Base-by-base conservation (phyloP, 2,888 invertebrate species). In the Dicroscelio sp. region DNA sequence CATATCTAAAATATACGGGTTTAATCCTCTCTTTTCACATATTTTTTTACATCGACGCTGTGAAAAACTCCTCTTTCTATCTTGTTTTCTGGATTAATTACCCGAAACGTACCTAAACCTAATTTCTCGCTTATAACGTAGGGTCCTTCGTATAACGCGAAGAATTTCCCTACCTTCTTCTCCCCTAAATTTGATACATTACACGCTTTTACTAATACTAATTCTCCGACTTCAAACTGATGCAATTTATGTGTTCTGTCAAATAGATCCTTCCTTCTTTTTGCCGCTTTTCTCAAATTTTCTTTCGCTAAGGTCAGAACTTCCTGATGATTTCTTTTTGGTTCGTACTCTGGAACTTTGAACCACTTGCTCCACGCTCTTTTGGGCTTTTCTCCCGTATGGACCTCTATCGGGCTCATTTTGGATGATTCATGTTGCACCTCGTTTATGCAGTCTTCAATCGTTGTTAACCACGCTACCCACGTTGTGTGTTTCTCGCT, bases 401-500 rank as follows among this genome's bases (percentile, higher is more conserved):
- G 86, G 0, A 90, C 10, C 38, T 86, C 63, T 33, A 63, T 17
- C 8, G 92, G 90, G 0, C 52, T 90, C 3, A 58, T 35, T 17
- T 79, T 38, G 0, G 90, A 90, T 0, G 76, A 43, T 17, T 88
- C 85, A n/a, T 92, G 92, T 10, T 27, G n/a, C 0, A 85, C 86
- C 2, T 79, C 78, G 10, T 90, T 92, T 0, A 90, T 80, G 38
- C 90, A 84, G 2, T 14, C 25, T 27, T 91, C 85, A 1, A 88
- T 86, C 0, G 25, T 48, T 0, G 27, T 6, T 0, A 92, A 17
- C 88, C 86, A 90, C 0, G 55, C 35, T 0, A 38, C 31, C 90
- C 90, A 90, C 2, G 55, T n/a, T 0, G 75, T 48, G 14, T 75
- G 55, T 25, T 31, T 31, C 3, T 75, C 25, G 4, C 12, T 35